Evolutionary conservation across 30 jellyfish, hydroid and myxozoan genomes (phyloP).

Genomic region (Hydra vulgaris): DNA sequence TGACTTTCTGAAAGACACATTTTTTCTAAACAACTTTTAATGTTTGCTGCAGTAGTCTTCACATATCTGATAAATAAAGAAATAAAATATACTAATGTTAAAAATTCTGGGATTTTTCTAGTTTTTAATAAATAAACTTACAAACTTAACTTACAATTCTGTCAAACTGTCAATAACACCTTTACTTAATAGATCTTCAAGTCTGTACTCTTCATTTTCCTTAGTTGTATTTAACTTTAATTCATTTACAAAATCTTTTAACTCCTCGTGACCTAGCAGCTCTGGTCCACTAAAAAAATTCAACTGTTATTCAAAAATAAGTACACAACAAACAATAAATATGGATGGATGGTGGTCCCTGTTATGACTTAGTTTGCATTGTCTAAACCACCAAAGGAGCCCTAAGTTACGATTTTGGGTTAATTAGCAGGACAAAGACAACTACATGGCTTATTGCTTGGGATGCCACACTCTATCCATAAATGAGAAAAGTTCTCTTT

Average conservation of each 20-base stretch:
- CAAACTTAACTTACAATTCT: slow-evolving; percentile 74
- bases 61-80: slow-evolving; percentile 37
- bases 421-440: too few species aligned
- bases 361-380: too few species aligned
- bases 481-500: too few species aligned
- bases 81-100: too few species aligned
- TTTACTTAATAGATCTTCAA: slow-evolving; percentile 63
- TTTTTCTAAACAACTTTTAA: slow-evolving; percentile 56
- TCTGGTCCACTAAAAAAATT: slow-evolving; percentile 60
- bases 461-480: too few species aligned
- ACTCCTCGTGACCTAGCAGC: slow-evolving; percentile 55
- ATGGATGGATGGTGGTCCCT: too few species aligned
- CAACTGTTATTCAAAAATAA: background rate
- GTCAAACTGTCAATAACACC: slow-evolving; percentile 57
- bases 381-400: too few species aligned
- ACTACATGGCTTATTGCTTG: too few species aligned
- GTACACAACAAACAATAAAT: too few species aligned
- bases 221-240: background rate
- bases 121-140: too few species aligned
- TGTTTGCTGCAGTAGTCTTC: slow-evolving; percentile 59
- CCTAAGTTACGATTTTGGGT: too few species aligned
- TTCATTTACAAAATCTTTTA: slow-evolving; percentile 25
- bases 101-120: too few species aligned
- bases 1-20: slow-evolving; percentile 75
- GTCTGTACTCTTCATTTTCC: slow-evolving; percentile 19